A percentile compares a stretch with the other conserved stretches of the same genome.
Conservation (phyloP, 1,140 invertebrate genomes). For the Heliconius hewitsoni region DNA sequence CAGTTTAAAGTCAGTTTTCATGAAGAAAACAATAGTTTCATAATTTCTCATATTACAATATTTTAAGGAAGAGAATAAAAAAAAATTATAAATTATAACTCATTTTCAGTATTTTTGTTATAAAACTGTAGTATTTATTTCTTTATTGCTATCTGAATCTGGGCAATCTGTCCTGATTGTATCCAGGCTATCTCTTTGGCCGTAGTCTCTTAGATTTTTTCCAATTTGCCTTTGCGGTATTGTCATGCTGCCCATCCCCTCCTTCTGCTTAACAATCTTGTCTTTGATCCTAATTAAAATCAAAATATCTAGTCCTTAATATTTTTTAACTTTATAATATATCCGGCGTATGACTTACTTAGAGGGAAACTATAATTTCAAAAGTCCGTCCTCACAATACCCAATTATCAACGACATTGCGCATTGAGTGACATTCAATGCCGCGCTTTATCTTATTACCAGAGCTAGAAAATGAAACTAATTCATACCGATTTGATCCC, state of each 20-base stretch:
- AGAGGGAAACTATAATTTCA: too few species aligned
- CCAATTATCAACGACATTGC: too few species aligned
- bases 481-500: too few species aligned
- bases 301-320: slow-evolving; percentile 25
- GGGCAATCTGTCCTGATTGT: slow-evolving; percentile 50
- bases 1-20: background rate
- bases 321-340: background rate
- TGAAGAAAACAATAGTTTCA: background rate
- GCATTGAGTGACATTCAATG: too few species aligned
- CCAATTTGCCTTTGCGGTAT: slow-evolving; percentile 13
- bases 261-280: slow-evolving; percentile 39
- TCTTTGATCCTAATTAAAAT: slow-evolving; percentile 62
- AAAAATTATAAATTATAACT: background rate
- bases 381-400: too few species aligned
- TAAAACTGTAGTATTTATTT: slow-evolving; percentile 40
- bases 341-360: too few species aligned
- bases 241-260: slow-evolving; percentile 34
- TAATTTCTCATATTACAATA: background rate
- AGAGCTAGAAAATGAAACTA: too few species aligned
- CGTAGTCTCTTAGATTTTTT: slow-evolving; percentile 40
- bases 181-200: slow-evolving; percentile 53
- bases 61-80: background rate
- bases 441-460: too few species aligned
- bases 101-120: slow-evolving; percentile 16
- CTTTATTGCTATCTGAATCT: slow-evolving; percentile 46